These are phyloP conservation scores for Aegypius monachus DNA, from an alignment of 2,113 vertebrate species.

Conservation along the genomic window DNA sequence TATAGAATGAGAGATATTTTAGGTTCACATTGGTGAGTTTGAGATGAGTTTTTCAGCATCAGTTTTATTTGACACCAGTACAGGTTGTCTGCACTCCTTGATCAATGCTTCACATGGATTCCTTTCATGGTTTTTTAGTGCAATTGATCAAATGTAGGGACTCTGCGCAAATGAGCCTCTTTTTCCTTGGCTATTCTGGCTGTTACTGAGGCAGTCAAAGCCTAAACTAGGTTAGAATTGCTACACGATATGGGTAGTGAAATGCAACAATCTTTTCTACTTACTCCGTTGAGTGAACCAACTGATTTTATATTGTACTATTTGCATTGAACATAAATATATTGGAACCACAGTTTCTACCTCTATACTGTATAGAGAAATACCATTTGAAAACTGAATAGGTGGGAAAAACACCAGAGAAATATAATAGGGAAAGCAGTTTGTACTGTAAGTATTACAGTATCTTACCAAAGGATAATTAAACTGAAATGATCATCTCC, in stretches of 20 bases:
- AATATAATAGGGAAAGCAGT: not conserved
- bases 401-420: not conserved
- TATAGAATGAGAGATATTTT: not conserved
- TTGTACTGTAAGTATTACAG: not conserved
- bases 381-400: not conserved
- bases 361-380: not conserved
- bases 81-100: not conserved
- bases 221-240: conserved; percentile 3
- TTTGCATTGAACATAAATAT: not conserved
- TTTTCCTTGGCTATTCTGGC: not conserved
- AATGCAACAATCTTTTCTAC: not conserved
- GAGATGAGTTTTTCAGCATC: not conserved
- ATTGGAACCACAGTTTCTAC: not conserved
- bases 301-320: not conserved
- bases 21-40: not conserved
- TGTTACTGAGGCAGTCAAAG: not conserved
- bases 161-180: not conserved
- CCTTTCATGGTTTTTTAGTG: not conserved
- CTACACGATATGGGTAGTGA: not conserved
- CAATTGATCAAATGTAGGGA: not conserved
- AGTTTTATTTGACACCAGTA: not conserved
- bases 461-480: conserved; percentile 28
- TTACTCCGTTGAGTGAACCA: not conserved
- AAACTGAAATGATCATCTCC: conserved; percentile 10
- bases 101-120: not conserved